Percentiles rank a stretch among this genome's conserved stretches.
These are phyloP conservation scores for Elmis aenea DNA, from an alignment of 2,888 invertebrate species.

Conservation along the genomic window DNA sequence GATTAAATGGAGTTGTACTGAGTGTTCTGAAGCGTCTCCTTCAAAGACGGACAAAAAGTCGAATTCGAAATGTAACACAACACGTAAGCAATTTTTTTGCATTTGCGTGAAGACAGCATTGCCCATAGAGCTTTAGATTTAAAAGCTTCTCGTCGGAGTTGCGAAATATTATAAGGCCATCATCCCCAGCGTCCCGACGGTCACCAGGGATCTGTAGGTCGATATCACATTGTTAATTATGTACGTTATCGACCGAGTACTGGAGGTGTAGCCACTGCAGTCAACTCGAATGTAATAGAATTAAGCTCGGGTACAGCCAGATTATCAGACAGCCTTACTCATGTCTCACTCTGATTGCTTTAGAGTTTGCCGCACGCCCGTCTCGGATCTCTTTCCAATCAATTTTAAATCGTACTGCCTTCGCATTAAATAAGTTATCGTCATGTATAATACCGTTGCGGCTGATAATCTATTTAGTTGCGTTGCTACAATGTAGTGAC, in stretches of 20 bases:
- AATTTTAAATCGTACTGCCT: constrained; percentile 6
- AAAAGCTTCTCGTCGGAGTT: too few relatives aligned
- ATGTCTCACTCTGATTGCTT: constrained; percentile 4
- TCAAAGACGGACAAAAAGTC: too few relatives aligned
- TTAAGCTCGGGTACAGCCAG: constrained; percentile 41
- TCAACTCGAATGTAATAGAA: constrained; percentile 42
- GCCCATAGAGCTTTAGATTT: too few relatives aligned
- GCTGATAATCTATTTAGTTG: constrained; percentile 12
- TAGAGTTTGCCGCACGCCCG: constrained; percentile 11
- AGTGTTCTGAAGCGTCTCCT: too few relatives aligned
- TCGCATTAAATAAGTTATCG: constrained; percentile 17
- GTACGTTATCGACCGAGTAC: constrained; percentile 43
- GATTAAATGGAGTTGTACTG: too few relatives aligned
- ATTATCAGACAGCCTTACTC: constrained; percentile 37
- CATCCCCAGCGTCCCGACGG: constrained; percentile 18
- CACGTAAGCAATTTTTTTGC: too few relatives aligned
- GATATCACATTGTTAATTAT: constrained; percentile 47
- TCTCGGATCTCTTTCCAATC: constrained; percentile 11
- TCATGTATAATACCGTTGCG: constrained; percentile 1
- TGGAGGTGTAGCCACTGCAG: constrained; percentile 41
- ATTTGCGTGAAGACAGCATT: too few relatives aligned
- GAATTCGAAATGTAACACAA: too few relatives aligned
- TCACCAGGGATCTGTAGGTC: constrained; percentile 34
- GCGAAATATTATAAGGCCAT: constrained; percentile 10
- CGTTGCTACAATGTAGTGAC: constrained; percentile 16